Percentiles rank a stretch among this genome's conserved stretches.
Conservation (phyloP, 2,113 vertebrate species). For the Nettapus auritus region DNA sequence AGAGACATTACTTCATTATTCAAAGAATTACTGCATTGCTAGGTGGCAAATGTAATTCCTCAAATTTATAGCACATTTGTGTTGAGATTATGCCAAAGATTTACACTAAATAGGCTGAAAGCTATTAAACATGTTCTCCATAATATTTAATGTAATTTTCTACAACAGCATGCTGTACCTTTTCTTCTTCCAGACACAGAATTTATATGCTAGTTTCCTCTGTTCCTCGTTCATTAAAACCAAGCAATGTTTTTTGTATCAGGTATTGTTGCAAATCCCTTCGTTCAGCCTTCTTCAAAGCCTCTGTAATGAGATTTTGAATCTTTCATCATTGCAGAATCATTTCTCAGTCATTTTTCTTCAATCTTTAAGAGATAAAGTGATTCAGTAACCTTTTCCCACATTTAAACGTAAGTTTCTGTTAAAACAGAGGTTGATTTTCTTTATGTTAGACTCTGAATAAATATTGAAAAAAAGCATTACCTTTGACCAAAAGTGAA, state of each 20-base stretch:
- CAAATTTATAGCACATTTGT: not conserved
- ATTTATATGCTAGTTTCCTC: not conserved
- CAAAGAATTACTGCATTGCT: not conserved
- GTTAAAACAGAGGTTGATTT: not conserved
- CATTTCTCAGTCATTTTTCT: not conserved
- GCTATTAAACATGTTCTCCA: constrained; percentile 7
- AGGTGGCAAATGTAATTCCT: constrained; percentile 13
- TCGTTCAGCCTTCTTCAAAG: not conserved
- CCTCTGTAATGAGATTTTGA: not conserved
- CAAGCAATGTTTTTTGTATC: not conserved
- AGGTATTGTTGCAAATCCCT: not conserved
- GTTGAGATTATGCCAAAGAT: not conserved
- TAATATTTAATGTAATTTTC: constrained; percentile 23
- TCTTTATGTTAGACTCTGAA: not conserved
- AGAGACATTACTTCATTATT: not conserved
- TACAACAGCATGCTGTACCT: not conserved
- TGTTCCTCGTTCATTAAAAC: not conserved
- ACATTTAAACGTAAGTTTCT: not conserved
- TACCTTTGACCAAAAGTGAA: not conserved
- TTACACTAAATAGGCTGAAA: constrained; percentile 19
- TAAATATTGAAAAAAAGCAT: no score
- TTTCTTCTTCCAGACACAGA: not conserved
- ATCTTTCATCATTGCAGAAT: not conserved
- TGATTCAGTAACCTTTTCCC: not conserved
- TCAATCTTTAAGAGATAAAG: not conserved